Evolutionary conservation across 1,140 invertebrate species (phyloP), one percentile per base, ranked within the genome.

Genomic region (Drosophila setifemur): DNA sequence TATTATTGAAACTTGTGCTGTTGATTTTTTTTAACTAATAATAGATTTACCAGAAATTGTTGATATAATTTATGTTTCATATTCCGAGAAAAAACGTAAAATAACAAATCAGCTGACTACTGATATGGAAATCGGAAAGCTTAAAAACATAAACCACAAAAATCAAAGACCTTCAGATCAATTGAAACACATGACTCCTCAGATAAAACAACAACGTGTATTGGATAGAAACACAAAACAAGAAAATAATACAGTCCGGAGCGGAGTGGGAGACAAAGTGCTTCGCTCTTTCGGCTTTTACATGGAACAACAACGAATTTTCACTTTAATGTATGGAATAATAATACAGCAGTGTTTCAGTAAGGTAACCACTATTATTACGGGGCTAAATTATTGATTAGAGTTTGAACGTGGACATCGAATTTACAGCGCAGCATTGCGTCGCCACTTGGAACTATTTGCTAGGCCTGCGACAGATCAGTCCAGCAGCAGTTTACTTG

Each of bases 311-410:
- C 79, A 85, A 85, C 79, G 77, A 78, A 83, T 78, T 79, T 72
- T 48, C 31, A 53, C 45, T 67, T 67, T 82, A 83, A 81, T 85
- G 55, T 72, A 85, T 86, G 79, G 79, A 85, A 85, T 85, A 85
- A 85, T 85, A 85, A 86, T 85, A 85, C 81, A 85, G 74, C 60
- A 63, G 69, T 72, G 64, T 85, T 78, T 63, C 57, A 58, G 60
- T 79, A 61, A 67, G 52, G 52, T 74, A 66, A 67, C 50, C 79
- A 85, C 79, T 83, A 74, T 85, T 85, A 79, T 83, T 83, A 83
- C 43, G 47, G 69, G 69, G 74, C 79, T 83, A 85, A 83, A 78
- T 83, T 83, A 85, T 70, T 57, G 39, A 68, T 68, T 76, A 60
- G 61, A 69, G 68, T 73, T 37, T 79, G 69, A 73, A 77, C 73